A percentile compares a stretch with the other conserved stretches of the same genome.
Conservation (phyloP, 2,797 vertebrate genomes). For the Cyprinella venusta region DNA sequence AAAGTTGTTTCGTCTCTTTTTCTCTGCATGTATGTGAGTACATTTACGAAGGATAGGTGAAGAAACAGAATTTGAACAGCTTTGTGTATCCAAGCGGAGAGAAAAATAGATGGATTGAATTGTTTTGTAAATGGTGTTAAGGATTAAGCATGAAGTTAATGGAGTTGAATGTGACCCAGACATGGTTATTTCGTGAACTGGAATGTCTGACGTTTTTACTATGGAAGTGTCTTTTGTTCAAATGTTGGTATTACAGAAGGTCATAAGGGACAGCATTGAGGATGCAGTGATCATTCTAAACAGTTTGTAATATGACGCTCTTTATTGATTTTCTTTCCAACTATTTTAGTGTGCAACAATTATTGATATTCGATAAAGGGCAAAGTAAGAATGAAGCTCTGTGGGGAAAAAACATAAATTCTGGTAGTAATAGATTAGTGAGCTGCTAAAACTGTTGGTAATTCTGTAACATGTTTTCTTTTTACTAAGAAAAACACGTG, state of each 20-base stretch:
- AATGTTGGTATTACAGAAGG: neutral
- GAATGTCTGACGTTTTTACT: neutral
- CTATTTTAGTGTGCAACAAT: neutral
- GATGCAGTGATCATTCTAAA: neutral
- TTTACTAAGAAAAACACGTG: neutral
- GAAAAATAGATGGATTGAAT: neutral
- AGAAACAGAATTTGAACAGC: neutral
- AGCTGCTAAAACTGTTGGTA: neutral
- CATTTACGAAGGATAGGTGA: neutral
- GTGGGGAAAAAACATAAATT: neutral
- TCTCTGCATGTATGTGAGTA: constrained; percentile 37
- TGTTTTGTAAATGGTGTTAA: neutral
- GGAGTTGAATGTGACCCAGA: neutral
- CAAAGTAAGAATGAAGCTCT: neutral
- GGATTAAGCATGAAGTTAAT: no score
- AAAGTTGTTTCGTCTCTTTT: constrained; percentile 55
- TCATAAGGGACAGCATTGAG: neutral
- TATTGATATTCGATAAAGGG: neutral
- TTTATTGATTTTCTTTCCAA: neutral
- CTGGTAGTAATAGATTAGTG: neutral
- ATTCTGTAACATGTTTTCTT: neutral
- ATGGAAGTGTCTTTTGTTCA: neutral
- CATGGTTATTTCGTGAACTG: neutral
- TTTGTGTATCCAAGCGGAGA: neutral
- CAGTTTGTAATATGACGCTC: neutral